phyloP scores from a whole-genome alignment of 2,797 vertebrate species.

The Notoglanidium macrostoma region DNA sequence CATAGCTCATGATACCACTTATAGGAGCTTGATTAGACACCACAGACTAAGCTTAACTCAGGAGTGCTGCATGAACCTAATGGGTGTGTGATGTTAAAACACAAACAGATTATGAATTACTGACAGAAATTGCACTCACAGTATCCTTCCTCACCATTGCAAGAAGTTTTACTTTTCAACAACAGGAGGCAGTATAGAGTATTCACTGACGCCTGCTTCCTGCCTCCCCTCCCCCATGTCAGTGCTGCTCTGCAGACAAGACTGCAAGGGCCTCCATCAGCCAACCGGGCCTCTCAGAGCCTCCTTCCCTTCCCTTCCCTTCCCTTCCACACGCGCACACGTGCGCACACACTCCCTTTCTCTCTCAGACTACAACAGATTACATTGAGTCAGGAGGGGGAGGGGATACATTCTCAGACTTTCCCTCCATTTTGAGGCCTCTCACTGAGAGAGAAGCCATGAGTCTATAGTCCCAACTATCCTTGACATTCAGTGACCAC shows the following conservation, averaged over 20 bases:
- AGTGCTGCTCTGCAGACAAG: slow-evolving; percentile 50
- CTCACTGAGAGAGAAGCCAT: slow-evolving; percentile 44
- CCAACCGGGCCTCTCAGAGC: slow-evolving; percentile 47
- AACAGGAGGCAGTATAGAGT: slow-evolving; percentile 51
- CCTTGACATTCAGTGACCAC: neutral
- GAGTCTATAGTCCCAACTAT: slow-evolving; percentile 17
- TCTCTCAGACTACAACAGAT: slow-evolving; percentile 42
- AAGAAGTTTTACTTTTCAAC: slow-evolving; percentile 23
- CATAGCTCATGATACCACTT: neutral
- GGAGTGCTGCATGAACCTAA: neutral
- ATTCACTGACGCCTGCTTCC: slow-evolving; percentile 29
- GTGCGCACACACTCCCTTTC: slow-evolving; percentile 28
- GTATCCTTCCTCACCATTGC: slow-evolving; percentile 8
- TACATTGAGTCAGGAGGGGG: slow-evolving; percentile 28
- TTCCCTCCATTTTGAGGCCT: slow-evolving; percentile 74
- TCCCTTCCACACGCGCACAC: slow-evolving; percentile 22
- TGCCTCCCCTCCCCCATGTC: slow-evolving; percentile 51
- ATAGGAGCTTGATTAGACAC: neutral
- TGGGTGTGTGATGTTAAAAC: neutral
- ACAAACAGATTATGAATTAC: neutral
- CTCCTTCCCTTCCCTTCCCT: slow-evolving; percentile 17
- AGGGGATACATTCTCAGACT: slow-evolving; percentile 57
- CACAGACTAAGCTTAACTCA: neutral
- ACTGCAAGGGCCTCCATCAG: slow-evolving; percentile 51
- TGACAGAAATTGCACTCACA: neutral